phyloP scores from a whole-genome alignment of 2,888 invertebrate genomes.

The Diarsia mendica region DNA sequence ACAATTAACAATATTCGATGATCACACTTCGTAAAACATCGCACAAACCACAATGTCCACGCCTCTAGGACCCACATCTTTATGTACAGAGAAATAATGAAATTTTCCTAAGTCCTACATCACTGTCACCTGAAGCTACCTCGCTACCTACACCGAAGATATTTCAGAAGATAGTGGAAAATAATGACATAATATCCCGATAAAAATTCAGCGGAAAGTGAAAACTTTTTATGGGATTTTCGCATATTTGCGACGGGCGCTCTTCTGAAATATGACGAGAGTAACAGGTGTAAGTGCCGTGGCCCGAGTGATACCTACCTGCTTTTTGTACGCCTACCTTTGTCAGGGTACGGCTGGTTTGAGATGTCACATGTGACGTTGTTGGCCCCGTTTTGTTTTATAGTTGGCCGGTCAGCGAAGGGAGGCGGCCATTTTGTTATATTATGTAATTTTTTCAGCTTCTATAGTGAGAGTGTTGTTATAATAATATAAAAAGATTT shows the following conservation, averaged over 20 bases:
- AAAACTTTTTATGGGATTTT: constrained; percentile 64
- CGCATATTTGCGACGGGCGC: constrained; percentile 58
- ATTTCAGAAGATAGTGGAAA: constrained; percentile 53
- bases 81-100: constrained; percentile 38
- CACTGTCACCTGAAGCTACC: constrained; percentile 52
- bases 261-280: constrained; percentile 68
- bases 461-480: neutral
- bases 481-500: no score
- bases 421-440: constrained; percentile 14
- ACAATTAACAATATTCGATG: neutral
- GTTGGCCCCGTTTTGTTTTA: constrained; percentile 47
- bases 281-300: constrained; percentile 76
- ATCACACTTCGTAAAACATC: constrained; percentile 7
- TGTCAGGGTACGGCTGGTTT: constrained; percentile 63
- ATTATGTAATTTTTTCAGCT: constrained; percentile 4
- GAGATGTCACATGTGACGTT: constrained; percentile 49
- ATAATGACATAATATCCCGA: constrained; percentile 56
- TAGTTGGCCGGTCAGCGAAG: constrained; percentile 9
- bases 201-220: constrained; percentile 60
- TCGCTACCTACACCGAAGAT: constrained; percentile 33
- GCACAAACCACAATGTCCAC: neutral
- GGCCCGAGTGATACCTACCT: constrained; percentile 51
- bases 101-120: constrained; percentile 51
- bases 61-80: constrained; percentile 19
- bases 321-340: constrained; percentile 69